Conservation (phyloP, 2,113 vertebrate species). For the Elachura formosa region DNA sequence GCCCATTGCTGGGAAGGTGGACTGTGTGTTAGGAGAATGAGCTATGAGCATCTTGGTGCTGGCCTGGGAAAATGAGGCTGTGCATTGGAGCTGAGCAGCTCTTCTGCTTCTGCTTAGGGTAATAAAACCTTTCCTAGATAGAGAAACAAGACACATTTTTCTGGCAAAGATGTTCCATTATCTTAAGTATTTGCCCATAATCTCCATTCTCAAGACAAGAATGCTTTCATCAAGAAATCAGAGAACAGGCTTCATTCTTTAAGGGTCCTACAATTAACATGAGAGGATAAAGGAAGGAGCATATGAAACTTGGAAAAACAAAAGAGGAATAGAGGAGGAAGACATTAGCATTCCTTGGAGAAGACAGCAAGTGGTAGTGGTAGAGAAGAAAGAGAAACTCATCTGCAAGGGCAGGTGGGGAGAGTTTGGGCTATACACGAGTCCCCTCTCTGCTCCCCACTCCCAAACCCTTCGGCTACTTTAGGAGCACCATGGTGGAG, state of each 20-base stretch:
- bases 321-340: not conserved
- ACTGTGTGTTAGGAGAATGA: not conserved
- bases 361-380: not conserved
- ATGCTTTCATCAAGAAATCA: not conserved
- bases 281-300: not conserved
- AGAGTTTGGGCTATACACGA: not conserved
- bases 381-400: not conserved
- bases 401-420: not conserved
- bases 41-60: not conserved
- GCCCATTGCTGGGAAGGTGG: not conserved
- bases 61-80: not conserved
- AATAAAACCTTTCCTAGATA: not conserved
- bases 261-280: not conserved
- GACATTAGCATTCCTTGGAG: not conserved
- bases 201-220: not conserved
- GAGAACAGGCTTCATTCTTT: not conserved
- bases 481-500: not conserved
- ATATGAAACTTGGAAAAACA: not conserved
- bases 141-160: not conserved
- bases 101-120: not conserved
- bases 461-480: not conserved
- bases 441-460: not conserved
- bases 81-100: accelerated
- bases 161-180: not conserved
- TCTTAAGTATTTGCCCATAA: not conserved